phyloP scores from a whole-genome alignment of 2,797 vertebrate genomes.

The Enteromius thamalakanensis region DNA sequence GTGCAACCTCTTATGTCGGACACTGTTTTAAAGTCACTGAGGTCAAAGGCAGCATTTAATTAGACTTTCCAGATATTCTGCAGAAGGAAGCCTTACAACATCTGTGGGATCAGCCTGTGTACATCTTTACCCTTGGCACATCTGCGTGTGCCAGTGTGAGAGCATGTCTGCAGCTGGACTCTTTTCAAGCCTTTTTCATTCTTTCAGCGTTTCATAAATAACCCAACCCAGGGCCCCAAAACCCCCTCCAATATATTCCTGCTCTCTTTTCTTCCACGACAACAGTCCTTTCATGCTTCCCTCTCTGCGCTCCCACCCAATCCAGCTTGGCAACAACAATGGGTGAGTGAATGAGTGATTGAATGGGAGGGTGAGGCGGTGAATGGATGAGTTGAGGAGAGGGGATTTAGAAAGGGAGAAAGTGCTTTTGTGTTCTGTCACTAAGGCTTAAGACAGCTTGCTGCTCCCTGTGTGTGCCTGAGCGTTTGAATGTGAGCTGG shows the following conservation, averaged over 20 bases:
- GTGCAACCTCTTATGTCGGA: neutral
- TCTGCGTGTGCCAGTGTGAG: conserved; percentile 18
- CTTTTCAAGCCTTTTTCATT: conserved; percentile 46
- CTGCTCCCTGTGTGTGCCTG: conserved; percentile 25
- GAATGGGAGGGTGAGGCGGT: conserved; percentile 39
- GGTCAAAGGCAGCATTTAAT: neutral
- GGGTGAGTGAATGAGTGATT: conserved; percentile 60
- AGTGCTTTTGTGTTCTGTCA: conserved; percentile 45
- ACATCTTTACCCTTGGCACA: conserved; percentile 19
- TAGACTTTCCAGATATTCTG: conserved; percentile 13
- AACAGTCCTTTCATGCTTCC: conserved; percentile 55
- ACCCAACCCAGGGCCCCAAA: conserved; percentile 11
- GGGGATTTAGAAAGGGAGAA: conserved; percentile 46
- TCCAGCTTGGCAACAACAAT: conserved; percentile 46
- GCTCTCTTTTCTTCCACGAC: conserved; percentile 35
- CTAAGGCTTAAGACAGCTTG: conserved; percentile 22
- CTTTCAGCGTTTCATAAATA: conserved; percentile 20
- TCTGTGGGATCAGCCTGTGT: neutral
- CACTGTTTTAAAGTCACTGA: neutral
- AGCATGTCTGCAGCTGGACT: conserved; percentile 50
- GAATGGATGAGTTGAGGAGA: conserved; percentile 39
- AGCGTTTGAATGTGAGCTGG: conserved; percentile 14
- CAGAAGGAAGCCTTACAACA: neutral
- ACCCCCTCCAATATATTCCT: conserved; percentile 20
- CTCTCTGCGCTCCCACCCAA: conserved; percentile 36